Conservation (phyloP, 2,797 vertebrate species). For the Epinephelus coioides region DNA sequence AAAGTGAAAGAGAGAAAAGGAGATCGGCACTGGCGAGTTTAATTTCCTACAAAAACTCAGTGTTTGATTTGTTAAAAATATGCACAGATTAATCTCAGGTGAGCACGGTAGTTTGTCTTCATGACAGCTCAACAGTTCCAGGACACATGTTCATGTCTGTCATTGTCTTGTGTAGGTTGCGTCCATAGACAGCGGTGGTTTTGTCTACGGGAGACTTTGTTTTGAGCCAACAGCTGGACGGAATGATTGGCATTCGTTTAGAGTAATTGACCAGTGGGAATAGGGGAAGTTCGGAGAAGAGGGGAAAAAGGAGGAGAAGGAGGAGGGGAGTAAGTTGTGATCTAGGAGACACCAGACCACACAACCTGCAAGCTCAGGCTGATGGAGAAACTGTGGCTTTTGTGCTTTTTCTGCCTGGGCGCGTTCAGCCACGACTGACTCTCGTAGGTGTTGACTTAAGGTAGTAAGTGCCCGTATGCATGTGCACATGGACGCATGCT, state of each 20-base stretch:
- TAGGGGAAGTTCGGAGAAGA: constrained; percentile 64
- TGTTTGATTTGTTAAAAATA: constrained; percentile 23
- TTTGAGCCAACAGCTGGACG: constrained; percentile 86
- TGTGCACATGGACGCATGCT: constrained; percentile 29
- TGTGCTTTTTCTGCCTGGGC: constrained; percentile 69
- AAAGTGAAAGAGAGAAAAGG: constrained; percentile 53
- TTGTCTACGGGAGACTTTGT: constrained; percentile 83
- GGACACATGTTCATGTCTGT: constrained; percentile 74
- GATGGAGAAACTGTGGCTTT: constrained; percentile 75
- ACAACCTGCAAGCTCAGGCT: constrained; percentile 83
- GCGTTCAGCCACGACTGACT: constrained; percentile 70
- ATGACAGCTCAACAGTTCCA: constrained; percentile 42
- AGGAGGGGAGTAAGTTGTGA: constrained; percentile 55
- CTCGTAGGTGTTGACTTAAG: constrained; percentile 79
- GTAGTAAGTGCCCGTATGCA: constrained; percentile 61
- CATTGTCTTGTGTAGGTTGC: constrained; percentile 71
- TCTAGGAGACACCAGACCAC: constrained; percentile 82
- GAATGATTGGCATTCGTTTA: constrained; percentile 87
- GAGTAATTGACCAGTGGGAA: constrained; percentile 84
- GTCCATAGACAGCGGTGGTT: constrained; percentile 71
- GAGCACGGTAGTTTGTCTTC: constrained; percentile 53
- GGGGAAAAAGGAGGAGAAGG: constrained; percentile 7
- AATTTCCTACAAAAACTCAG: constrained; percentile 53
- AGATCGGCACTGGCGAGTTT: constrained; percentile 51
- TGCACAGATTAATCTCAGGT: constrained; percentile 55